Evolutionary conservation across 1,140 invertebrate genomes (phyloP).

Genomic region (Meloidogyne hapla): DNA sequence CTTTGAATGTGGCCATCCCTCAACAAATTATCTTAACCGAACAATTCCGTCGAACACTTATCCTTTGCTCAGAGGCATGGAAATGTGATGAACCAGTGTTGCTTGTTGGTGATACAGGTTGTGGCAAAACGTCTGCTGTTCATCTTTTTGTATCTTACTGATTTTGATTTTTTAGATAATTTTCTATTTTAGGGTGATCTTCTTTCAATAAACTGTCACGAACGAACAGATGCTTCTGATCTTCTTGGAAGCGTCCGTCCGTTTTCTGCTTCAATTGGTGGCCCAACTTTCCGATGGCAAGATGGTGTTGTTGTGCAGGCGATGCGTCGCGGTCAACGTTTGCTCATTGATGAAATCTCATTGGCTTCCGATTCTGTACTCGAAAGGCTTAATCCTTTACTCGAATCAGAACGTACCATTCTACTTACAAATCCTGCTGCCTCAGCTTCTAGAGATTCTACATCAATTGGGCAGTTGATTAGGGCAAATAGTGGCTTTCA

Average conservation of each 20-base stretch:
- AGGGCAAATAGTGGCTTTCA: slow-evolving; percentile 78
- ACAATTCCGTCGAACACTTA: slow-evolving; percentile 78
- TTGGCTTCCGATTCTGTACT: slow-evolving; percentile 96
- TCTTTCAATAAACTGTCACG: slow-evolving; percentile 91
- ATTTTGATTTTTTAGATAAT: neutral
- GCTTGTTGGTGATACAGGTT: slow-evolving; percentile 94
- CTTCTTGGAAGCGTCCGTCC: slow-evolving; percentile 92
- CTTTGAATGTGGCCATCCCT: slow-evolving; percentile 3
- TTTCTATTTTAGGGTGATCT: slow-evolving; percentile 53
- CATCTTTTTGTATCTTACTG: slow-evolving; percentile 67
- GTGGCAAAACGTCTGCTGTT: slow-evolving; percentile 95
- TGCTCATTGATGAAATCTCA: slow-evolving; percentile 97
- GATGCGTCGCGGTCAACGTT: slow-evolving; percentile 81
- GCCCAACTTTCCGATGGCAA: slow-evolving; percentile 89
- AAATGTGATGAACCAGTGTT: slow-evolving; percentile 90
- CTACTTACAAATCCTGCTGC: slow-evolving; percentile 74
- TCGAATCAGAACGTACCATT: slow-evolving; percentile 88
- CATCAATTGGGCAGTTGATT: slow-evolving; percentile 68
- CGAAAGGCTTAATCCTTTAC: slow-evolving; percentile 90
- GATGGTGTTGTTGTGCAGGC: slow-evolving; percentile 90
- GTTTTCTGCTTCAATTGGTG: neutral
- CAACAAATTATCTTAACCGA: slow-evolving; percentile 30
- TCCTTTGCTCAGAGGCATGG: slow-evolving; percentile 83
- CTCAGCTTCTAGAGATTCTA: slow-evolving; percentile 5
- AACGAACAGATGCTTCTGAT: slow-evolving; percentile 96